Percentiles rank a stretch among this genome's conserved stretches.
These are phyloP conservation scores for Phrynosoma platyrhinos DNA, from an alignment of 2,113 vertebrate species.

Conservation along the genomic window DNA sequence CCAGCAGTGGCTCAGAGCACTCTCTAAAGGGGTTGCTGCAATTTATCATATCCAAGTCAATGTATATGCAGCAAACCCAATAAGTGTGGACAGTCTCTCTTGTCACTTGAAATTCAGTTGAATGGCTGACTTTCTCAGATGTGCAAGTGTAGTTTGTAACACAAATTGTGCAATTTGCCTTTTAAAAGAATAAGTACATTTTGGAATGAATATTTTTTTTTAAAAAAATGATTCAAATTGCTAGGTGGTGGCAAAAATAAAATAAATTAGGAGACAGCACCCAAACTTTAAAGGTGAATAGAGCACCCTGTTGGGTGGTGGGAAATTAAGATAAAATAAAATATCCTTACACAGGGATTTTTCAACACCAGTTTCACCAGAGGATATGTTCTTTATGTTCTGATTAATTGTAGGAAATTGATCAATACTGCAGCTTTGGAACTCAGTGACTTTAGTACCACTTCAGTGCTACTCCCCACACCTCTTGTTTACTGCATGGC, in stretches of 20 bases:
- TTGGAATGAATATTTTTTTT: background rate
- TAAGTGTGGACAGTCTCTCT: constrained; percentile 62
- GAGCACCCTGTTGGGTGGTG: background rate
- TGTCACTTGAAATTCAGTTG: constrained; percentile 58
- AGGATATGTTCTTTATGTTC: background rate
- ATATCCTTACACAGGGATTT: background rate
- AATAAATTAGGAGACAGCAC: background rate
- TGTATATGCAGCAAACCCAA: constrained; percentile 57
- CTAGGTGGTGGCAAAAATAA: background rate
- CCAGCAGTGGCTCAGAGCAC: constrained; percentile 68
- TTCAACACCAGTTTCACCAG: background rate
- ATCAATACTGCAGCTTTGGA: background rate
- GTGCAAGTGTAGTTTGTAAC: constrained; percentile 62
- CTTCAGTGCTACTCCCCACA: no score
- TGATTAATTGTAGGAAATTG: background rate
- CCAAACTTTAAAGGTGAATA: background rate
- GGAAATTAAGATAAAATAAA: no score
- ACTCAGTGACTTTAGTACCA: background rate
- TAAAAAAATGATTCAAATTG: background rate
- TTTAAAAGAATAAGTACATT: background rate
- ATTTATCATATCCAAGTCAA: constrained; percentile 73
- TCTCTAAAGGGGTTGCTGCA: constrained; percentile 61
- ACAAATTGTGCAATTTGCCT: constrained; percentile 52
- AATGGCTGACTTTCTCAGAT: constrained; percentile 44
- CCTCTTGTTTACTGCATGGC: background rate